phyloP scores from a whole-genome alignment of 2,113 vertebrate genomes.

The Macrotus californicus region DNA sequence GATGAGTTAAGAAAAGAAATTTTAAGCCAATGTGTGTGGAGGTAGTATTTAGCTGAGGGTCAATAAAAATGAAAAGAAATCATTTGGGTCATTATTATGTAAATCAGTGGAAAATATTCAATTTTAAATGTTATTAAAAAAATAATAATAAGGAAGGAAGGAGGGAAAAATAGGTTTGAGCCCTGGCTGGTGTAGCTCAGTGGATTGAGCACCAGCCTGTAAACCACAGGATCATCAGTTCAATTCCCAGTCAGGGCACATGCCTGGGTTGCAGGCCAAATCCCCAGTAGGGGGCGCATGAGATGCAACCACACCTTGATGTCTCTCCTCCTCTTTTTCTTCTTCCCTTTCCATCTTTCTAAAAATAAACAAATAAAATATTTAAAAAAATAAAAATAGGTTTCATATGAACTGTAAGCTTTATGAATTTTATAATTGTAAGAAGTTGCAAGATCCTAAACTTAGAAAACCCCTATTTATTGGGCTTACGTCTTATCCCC shows the following conservation, averaged over 20 bases:
- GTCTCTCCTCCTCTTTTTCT: no score
- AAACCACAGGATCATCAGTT: no score
- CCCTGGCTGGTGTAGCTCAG: no score
- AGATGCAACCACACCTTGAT: no score
- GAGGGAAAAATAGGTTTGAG: no score
- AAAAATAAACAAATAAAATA: no score
- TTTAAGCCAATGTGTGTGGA: background rate
- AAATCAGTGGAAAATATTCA: background rate
- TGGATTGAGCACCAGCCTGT: no score
- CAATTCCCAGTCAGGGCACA: no score
- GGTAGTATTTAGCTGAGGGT: background rate
- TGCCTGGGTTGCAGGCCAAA: no score
- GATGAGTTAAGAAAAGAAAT: background rate
- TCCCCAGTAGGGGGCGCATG: no score
- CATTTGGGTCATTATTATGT: background rate
- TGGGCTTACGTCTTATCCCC: background rate
- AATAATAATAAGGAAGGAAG: background rate
- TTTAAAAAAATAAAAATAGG: background rate
- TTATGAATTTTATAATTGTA: background rate
- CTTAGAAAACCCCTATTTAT: background rate
- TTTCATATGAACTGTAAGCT: background rate
- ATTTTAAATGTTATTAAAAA: background rate
- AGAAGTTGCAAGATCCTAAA: background rate
- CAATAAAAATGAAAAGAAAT: background rate
- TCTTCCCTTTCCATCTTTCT: no score